Evolutionary conservation across 2,797 vertebrate species (phyloP), one percentile per base, ranked within the genome.

Genomic region (Mormyrus hasselquistii): DNA sequence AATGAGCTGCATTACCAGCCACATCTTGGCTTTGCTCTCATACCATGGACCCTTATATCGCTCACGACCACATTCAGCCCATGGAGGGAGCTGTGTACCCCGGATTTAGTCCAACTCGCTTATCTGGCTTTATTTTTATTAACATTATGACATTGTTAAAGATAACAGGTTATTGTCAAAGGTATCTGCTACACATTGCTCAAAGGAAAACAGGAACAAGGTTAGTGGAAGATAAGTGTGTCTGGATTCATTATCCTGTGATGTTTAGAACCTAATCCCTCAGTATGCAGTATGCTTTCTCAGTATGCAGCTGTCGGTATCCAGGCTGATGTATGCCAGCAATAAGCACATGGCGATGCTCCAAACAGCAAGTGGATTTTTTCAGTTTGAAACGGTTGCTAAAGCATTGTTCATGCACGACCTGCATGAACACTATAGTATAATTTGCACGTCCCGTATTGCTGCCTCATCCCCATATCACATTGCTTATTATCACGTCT

Each of bases 271-370:
- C 22, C 59, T 65, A 65, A 34, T 73, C 65, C 29, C 16, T 34
- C 29, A 34, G 29, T 34, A 29, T 29, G 29, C 29, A 29, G 29
- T 29, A 34, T 34, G 29, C 29, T 1, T 14, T 34, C 65, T 73
- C 65, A 69, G 29, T 65, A 73, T 29, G 29, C 29, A 34, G 29
- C 65, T 38, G 0, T 73, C 1, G 1, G 12, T 34, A 34, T 34
- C 25, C 29, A 69, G 25, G 62, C 93, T 99, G 38, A 99, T 97
- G 93, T 98, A 98, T 94, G 99, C 98, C 93, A 99, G 99, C 95
- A 98, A 96, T 91, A 98, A 98, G 93, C 96, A 99, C 91, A 96
- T 96, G 90, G 94, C 97, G 95, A 98, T 99, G 93, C 97, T 99
- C 14, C 98, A 99, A 94, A 96, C 96, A 0, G 98, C 97, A 93